These are phyloP conservation scores for Scaptomyza parva DNA, from an alignment of 2,888 invertebrate species.

Conservation along the genomic window DNA sequence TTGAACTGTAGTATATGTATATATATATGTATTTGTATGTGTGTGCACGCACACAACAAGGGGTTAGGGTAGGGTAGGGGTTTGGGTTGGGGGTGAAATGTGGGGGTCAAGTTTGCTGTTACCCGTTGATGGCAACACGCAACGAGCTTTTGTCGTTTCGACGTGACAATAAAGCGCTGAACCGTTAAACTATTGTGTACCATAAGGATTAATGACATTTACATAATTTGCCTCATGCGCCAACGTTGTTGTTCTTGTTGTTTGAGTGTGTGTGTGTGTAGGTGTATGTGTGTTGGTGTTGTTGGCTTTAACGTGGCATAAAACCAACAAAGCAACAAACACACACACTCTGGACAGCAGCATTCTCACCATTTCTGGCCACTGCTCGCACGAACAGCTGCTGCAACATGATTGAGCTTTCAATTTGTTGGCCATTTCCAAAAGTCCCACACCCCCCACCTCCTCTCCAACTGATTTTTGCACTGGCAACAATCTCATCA, in stretches of 20 bases:
- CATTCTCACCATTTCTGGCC: constrained; percentile 51
- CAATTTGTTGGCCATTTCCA: constrained; percentile 70
- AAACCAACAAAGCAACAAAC: constrained; percentile 56
- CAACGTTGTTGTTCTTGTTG: constrained; percentile 17
- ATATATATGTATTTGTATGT: constrained; percentile 1
- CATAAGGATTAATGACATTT: constrained; percentile 81
- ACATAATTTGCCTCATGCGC: constrained; percentile 76
- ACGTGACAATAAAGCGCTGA: constrained; percentile 81
- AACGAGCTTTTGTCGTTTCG: constrained; percentile 54
- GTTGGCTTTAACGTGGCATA: constrained; percentile 44
- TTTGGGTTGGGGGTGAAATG: not conserved
- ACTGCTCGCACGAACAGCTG: constrained; percentile 73
- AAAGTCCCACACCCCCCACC: not conserved
- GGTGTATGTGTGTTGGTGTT: constrained; percentile 16
- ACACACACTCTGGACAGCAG: constrained; percentile 41
- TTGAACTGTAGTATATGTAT: constrained; percentile 21
- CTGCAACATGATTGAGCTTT: constrained; percentile 81
- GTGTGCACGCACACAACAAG: not conserved
- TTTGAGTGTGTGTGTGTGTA: constrained; percentile 3
- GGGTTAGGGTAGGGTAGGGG: constrained; percentile 17
- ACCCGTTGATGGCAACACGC: constrained; percentile 58
- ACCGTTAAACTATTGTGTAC: constrained; percentile 82
- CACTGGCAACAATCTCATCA: constrained; percentile 26
- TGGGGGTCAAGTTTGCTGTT: constrained; percentile 46
- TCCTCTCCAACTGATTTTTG: not conserved